Evolutionary conservation across 2,113 vertebrate genomes (phyloP).

Genomic region (Macaca mulatta): DNA sequence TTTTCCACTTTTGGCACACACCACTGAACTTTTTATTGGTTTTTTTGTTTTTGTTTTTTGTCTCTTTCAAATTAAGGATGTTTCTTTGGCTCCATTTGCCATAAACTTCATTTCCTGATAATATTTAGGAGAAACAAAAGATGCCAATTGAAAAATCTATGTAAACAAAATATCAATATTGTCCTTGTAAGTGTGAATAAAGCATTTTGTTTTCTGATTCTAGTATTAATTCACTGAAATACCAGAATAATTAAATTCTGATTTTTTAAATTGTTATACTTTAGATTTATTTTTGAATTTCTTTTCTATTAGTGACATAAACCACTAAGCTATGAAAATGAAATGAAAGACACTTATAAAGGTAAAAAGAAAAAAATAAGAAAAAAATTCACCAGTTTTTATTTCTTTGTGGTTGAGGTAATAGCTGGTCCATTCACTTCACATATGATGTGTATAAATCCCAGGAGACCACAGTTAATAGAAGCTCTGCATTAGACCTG

Average conservation of each 20-base stretch:
- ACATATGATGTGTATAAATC: not conserved
- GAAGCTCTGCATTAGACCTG: not conserved
- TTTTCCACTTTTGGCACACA: not conserved
- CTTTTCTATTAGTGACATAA: not conserved
- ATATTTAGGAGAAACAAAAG: not conserved
- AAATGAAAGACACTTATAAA: slow-evolving; percentile 12
- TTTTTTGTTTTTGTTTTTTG: not conserved
- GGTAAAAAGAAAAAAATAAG: not conserved
- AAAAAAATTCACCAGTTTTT: not conserved
- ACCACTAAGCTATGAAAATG: not conserved
- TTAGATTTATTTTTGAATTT: not conserved
- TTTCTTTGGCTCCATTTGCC: not conserved
- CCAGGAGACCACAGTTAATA: not conserved
- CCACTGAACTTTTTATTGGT: not conserved
- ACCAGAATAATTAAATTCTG: not conserved
- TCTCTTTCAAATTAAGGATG: not conserved
- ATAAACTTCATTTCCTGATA: not conserved
- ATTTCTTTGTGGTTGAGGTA: not conserved
- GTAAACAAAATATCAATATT: not conserved
- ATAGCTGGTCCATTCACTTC: not conserved
- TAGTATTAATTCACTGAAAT: not conserved
- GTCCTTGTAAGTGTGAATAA: not conserved
- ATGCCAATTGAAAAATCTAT: not conserved
- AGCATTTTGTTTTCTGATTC: not conserved
- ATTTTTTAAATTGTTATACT: not conserved